Percentiles rank a stretch among this genome's conserved stretches.
These are phyloP conservation scores for Microtus ochrogaster DNA, from an alignment of 2,113 vertebrate species.

Conservation along the genomic window DNA sequence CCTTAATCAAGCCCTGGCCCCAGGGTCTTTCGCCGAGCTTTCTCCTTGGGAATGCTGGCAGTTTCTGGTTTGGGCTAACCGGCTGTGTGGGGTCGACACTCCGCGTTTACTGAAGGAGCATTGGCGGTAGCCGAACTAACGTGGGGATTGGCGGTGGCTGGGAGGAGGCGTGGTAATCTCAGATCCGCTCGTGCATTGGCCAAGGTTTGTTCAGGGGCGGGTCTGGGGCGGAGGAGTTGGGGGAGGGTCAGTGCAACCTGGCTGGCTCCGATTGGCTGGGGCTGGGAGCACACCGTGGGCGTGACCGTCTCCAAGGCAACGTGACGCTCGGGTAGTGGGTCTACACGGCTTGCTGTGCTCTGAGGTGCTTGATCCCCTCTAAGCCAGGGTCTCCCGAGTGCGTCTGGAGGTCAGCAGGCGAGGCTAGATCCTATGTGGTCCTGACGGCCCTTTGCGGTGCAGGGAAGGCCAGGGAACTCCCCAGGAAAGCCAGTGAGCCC, in stretches of 20 bases:
- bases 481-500: not conserved
- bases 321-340: not conserved
- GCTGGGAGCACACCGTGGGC: not conserved
- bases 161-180: too few relatives aligned
- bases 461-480: not conserved
- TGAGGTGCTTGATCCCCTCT: not conserved
- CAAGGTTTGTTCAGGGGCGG: too few relatives aligned
- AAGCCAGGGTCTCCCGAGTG: not conserved
- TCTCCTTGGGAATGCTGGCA: not conserved
- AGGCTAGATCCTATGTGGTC: not conserved
- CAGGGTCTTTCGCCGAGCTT: not conserved
- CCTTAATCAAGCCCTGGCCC: not conserved
- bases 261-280: not conserved
- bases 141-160: not conserved
- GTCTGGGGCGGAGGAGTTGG: not conserved
- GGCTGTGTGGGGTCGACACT: not conserved
- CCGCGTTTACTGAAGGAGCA: not conserved
- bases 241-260: not conserved
- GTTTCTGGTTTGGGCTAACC: not conserved
- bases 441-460: not conserved
- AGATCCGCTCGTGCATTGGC: not conserved
- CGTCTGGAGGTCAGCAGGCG: not conserved
- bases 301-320: conserved; percentile 69
- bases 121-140: not conserved
- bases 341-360: not conserved